phyloP scores from a whole-genome alignment of 2,797 vertebrate genomes.

The Sparus aurata region DNA sequence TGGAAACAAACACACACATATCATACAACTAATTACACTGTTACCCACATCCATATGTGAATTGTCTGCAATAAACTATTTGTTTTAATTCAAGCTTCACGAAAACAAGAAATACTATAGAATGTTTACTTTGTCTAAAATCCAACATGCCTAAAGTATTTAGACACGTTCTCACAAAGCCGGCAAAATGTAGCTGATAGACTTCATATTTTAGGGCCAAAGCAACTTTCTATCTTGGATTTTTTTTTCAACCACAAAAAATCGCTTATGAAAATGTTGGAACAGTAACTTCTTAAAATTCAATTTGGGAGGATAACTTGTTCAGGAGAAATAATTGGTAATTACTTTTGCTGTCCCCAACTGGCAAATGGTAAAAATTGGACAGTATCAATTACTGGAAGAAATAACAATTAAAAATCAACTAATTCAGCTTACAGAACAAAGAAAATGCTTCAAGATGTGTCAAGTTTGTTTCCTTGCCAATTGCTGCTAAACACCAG shows the following conservation, averaged over 20 bases:
- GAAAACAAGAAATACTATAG: no score
- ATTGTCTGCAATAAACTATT: no score
- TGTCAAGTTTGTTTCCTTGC: slow-evolving; percentile 14
- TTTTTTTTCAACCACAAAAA: neutral
- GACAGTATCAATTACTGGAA: slow-evolving; percentile 34
- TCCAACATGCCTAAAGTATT: neutral
- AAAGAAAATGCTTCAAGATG: neutral
- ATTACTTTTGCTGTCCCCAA: neutral
- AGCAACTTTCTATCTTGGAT: neutral
- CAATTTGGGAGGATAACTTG: slow-evolving; percentile 7
- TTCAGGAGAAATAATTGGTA: slow-evolving; percentile 30
- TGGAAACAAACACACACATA: no score
- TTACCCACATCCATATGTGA: no score
- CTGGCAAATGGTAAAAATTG: neutral
- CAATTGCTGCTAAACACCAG: slow-evolving; percentile 25
- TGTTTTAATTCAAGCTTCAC: no score
- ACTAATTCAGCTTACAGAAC: slow-evolving; percentile 31
- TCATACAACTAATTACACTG: no score
- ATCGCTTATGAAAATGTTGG: slow-evolving; percentile 8
- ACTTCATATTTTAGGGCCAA: neutral
- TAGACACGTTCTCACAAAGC: no score
- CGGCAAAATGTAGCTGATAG: no score
- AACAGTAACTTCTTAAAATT: slow-evolving; percentile 14
- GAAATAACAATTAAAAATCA: slow-evolving; percentile 43
- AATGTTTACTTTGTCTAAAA: neutral